Base-by-base conservation (phyloP, 2,888 invertebrate species). In the Apotomis capreana region DNA sequence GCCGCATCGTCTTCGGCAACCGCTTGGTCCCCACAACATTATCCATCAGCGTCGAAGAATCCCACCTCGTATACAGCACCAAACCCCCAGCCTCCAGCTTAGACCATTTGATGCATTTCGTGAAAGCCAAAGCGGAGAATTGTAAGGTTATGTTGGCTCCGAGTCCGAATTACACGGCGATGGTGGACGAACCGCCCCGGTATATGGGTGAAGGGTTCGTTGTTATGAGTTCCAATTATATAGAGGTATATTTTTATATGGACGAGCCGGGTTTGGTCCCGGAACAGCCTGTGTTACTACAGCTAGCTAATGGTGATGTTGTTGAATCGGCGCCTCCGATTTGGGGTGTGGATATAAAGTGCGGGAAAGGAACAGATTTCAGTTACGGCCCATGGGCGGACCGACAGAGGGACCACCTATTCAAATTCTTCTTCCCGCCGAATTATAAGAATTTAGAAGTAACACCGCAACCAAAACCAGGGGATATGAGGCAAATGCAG, bases 321-420 rank as follows among this genome's bases (percentile, higher is more conserved):
- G 97, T 98, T 0, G 97, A 98, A 85, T 97, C 97, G 4, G 97
- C 98, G 69, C 98, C 98, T 9, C 99, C 99, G 0, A 97, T 98
- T 78, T 98, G 98, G 97, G 98, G 98, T 5, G 96, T 99, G 12
- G 99, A 98, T 86, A 97, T 99, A 69, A 98, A 98, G 87, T 98
- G 98, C 85, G 97, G 98, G 0, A 98, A 98, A 90, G 98, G 98
- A 76, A 98, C 97, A 3, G 98, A 98, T 84, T 97, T 99, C 81
- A 99, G 98, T 88, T 99, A 99, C 84, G 99, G 99, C 0, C 99
- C 99, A 0, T 99, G 99, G 99, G 99, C 99, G 3, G 99, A 99
- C 86, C 95, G 99, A 65, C 99, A 99, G 87, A 95, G 99, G 76
- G 99, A 99, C 85, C 96, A 97, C 88, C 93, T 99, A 49, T 99